These are phyloP conservation scores for Halcyon leucocephala DNA, from an alignment of 2,797 vertebrate genomes.

Conservation along the genomic window DNA sequence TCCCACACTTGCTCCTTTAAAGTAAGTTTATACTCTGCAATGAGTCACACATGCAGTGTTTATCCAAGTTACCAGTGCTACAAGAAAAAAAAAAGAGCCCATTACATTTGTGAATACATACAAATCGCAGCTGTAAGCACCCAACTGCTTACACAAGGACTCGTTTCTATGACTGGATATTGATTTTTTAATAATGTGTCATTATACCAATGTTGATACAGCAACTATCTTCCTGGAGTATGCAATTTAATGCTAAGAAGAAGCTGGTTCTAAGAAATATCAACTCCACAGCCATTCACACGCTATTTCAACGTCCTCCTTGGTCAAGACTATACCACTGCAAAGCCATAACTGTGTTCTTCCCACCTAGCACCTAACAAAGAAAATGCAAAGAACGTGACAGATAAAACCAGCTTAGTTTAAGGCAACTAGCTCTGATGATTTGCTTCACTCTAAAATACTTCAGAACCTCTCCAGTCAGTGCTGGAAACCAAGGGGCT, in stretches of 20 bases:
- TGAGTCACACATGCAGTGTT: slow-evolving; percentile 49
- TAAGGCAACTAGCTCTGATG: not conserved
- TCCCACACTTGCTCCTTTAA: slow-evolving; percentile 35
- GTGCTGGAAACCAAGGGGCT: not conserved
- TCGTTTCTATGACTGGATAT: slow-evolving; percentile 38
- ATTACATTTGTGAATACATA: slow-evolving; percentile 45
- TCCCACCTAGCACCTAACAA: not conserved
- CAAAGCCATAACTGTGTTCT: not conserved
- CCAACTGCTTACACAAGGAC: slow-evolving; percentile 17
- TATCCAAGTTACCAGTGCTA: slow-evolving; percentile 53
- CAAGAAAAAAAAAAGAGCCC: not conserved
- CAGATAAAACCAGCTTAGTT: slow-evolving; percentile 13
- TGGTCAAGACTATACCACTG: not conserved
- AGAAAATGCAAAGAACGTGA: slow-evolving; percentile 31
- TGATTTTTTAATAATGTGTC: slow-evolving; percentile 33
- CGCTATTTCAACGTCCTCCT: not conserved
- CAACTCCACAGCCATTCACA: slow-evolving; percentile 27
- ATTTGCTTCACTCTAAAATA: not conserved
- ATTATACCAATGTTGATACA: slow-evolving; percentile 52
- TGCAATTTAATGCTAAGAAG: slow-evolving; percentile 49
- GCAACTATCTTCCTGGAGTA: slow-evolving; percentile 19
- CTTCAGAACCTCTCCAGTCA: not conserved
- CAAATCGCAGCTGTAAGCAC: slow-evolving; percentile 38
- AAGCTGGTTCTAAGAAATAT: slow-evolving; percentile 46
- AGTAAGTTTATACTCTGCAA: slow-evolving; percentile 37